Percentiles rank a stretch among this genome's conserved stretches.
Evolutionary conservation across 37 sponge, comb jelly and placozoan species (phyloP).

Genomic region (Chondrosia reniformis): DNA sequence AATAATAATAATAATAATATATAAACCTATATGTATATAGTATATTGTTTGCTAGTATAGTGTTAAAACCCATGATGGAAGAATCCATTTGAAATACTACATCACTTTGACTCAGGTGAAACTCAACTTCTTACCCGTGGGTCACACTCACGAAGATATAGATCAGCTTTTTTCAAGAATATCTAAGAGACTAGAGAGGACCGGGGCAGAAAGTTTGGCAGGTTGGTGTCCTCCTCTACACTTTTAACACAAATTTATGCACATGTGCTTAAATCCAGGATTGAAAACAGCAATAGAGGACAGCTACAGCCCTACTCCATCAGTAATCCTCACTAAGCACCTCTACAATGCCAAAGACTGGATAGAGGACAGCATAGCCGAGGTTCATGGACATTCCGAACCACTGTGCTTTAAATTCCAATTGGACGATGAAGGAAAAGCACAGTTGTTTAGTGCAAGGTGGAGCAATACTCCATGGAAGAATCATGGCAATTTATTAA

Average conservation of each 20-base stretch:
- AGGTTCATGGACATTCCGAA: conserved; percentile 23
- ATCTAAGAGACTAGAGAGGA: conserved; percentile 7
- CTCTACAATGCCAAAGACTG: conserved; percentile 14
- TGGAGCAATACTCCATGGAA: conserved; percentile 1
- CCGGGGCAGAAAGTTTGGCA: conserved; percentile 6
- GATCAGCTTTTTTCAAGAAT: conserved; percentile 28
- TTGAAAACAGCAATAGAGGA: not conserved
- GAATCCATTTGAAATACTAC: no score
- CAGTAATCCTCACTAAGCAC: not conserved
- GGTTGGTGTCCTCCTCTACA: not conserved
- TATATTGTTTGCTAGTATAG: no score
- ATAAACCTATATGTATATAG: no score
- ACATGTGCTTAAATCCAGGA: not conserved
- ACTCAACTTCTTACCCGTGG: conserved; percentile 25
- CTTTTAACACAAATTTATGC: not conserved
- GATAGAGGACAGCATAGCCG: conserved; percentile 15
- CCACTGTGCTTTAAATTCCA: conserved; percentile 26
- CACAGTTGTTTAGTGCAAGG: conserved; percentile 10
- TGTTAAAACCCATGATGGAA: no score
- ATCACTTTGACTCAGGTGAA: not conserved
- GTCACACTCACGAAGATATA: conserved; percentile 27
- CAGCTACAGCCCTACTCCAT: conserved; percentile 25
- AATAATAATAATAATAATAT: no score
- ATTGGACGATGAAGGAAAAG: not conserved
- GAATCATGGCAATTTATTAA: conserved; percentile 3